Base-by-base conservation (phyloP, 2,113 vertebrate genomes). In the Puma concolor region DNA sequence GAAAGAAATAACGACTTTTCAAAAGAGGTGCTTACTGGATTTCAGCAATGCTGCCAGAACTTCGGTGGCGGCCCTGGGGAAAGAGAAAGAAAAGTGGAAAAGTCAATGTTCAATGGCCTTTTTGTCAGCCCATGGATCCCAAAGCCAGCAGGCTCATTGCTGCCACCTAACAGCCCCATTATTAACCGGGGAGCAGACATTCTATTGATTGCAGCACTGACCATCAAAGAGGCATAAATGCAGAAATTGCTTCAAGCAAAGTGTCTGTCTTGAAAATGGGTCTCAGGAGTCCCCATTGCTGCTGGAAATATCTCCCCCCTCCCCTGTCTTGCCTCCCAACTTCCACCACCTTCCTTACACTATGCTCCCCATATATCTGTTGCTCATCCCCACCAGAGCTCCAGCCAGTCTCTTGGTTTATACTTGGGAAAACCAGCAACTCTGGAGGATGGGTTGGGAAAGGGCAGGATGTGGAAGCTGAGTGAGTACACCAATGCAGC, bases 11-110 rank as follows among this genome's bases (percentile, higher is more conserved):
- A 96, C 38, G 88, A 83, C 88, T 54, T 98, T 19, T 89, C 97
- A 96, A 66, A 76, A 96, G 63, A 97, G 89, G 94, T 88, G 98
- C 99, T 99, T 99, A 99, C 99, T 99, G 98, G 99, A 99, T 99
- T 99, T 99, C 97, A 99, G 98, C 96, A 99, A 98, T 96, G 98
- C 99, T 96, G 99, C 99, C 87, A 99, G 98, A 97, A 99, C 99
- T 98, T 99, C 99, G 69, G 99, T 98, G 90, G 99, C 99, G 92
- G 99, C 99, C 99, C 99, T 99, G 98, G 89, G 93, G 98, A 98
- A 97, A 98, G 97, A 98, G 95, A 98, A 97, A 98, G 95, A 98
- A 79, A 98, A 89, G 88, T 79, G 95, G 80, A 91, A 95, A 97
- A 63, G 97, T 98, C 88, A 98, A 66, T 97, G 89, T 96, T 97